These are phyloP conservation scores for Trichomalopsis sarcophagae DNA, from an alignment of 1,140 invertebrate species.

Conservation along the genomic window DNA sequence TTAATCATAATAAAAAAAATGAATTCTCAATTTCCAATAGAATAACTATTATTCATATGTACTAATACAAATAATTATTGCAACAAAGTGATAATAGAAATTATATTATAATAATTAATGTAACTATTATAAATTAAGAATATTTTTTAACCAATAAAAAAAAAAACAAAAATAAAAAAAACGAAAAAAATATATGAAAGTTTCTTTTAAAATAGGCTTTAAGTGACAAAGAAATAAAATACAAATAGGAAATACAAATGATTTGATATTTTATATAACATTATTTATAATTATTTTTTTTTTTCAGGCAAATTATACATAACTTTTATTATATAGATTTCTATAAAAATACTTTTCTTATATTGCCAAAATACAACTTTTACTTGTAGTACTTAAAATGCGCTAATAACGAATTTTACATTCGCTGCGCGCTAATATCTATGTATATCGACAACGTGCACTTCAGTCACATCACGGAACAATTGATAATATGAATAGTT, in stretches of 20 bases:
- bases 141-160: neutral
- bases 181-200: neutral
- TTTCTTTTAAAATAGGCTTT: conserved; percentile 28
- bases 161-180: neutral
- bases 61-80: neutral
- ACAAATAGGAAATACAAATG: conserved; percentile 9
- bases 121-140: neutral
- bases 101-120: neutral
- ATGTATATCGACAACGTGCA: neutral
- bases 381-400: neutral
- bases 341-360: conserved; percentile 43
- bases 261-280: neutral
- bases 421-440: neutral
- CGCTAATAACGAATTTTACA: neutral
- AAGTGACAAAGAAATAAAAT: conserved; percentile 15
- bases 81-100: neutral
- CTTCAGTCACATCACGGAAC: conserved; percentile 17
- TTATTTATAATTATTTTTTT: neutral
- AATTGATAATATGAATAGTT: conserved; percentile 11
- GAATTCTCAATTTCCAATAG: no score
- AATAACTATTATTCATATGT: neutral
- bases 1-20: neutral
- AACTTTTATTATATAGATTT: neutral
- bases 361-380: conserved; percentile 39
- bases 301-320: conserved; percentile 23